Evolutionary conservation across 2,113 vertebrate species (phyloP).

Genomic region (Malurus cyaneus): DNA sequence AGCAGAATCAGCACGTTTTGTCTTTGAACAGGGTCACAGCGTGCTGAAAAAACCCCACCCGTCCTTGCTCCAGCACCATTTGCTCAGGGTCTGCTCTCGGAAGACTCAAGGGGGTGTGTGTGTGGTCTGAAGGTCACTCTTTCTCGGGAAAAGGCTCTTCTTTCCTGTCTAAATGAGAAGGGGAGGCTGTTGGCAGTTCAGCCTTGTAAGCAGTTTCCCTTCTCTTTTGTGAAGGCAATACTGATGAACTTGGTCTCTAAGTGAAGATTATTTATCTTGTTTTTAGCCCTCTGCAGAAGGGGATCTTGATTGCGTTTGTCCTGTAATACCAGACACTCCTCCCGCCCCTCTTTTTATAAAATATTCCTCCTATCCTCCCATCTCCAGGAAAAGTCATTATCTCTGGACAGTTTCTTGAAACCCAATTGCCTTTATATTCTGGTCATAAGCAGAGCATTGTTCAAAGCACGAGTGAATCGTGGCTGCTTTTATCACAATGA

Average conservation of each 20-base stretch:
- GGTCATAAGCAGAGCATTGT: constrained; percentile 36
- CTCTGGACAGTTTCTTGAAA: constrained; percentile 30
- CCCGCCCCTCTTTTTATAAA: not conserved
- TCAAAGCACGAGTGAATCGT: not conserved
- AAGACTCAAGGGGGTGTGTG: not conserved
- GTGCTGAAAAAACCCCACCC: not conserved
- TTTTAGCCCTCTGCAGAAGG: not conserved
- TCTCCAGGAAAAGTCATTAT: constrained; percentile 46
- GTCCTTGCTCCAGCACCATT: not conserved
- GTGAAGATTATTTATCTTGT: not conserved
- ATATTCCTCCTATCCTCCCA: constrained; percentile 8
- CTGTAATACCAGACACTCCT: not conserved
- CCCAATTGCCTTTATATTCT: constrained; percentile 41
- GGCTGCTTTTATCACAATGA: constrained; percentile 41
- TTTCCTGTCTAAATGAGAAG: constrained; percentile 29
- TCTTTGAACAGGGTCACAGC: not conserved
- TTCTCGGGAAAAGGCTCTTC: not conserved
- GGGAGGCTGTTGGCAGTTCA: constrained; percentile 26
- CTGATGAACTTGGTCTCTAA: constrained; percentile 22
- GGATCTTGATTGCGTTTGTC: not conserved
- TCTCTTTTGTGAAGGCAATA: constrained; percentile 29
- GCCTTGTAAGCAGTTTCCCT: constrained; percentile 52
- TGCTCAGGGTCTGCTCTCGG: not conserved
- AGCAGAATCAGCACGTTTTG: not conserved
- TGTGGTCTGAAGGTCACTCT: constrained; percentile 62